A percentile compares a stretch with the other conserved stretches of the same genome.
Evolutionary conservation across 1,140 invertebrate species (phyloP).

Genomic region (Drosophila nikananu): DNA sequence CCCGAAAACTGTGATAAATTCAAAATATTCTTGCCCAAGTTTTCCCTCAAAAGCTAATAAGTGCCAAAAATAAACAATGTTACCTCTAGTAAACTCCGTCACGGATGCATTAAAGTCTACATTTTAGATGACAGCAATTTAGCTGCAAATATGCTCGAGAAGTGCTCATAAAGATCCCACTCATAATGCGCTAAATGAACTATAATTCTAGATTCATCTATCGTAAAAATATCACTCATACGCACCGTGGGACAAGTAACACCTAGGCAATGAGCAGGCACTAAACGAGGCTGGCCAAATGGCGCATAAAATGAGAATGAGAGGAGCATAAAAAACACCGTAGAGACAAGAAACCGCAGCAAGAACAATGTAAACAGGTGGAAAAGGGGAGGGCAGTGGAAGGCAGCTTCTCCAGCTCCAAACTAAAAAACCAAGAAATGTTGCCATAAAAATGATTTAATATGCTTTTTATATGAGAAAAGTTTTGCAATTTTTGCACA

Average conservation of each 20-base stretch:
- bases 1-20: neutral
- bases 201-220: constrained; percentile 45
- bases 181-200: constrained; percentile 51
- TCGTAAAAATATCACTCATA: constrained; percentile 61
- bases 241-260: constrained; percentile 36
- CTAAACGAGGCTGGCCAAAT: constrained; percentile 21
- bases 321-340: constrained; percentile 38
- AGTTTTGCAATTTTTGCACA: constrained; percentile 68
- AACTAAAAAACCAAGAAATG: constrained; percentile 57
- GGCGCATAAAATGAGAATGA: constrained; percentile 45
- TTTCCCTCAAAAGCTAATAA: neutral
- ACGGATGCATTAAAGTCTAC: constrained; percentile 11
- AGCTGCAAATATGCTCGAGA: constrained; percentile 24
- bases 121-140: constrained; percentile 18
- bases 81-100: neutral
- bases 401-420: neutral
- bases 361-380: constrained; percentile 53
- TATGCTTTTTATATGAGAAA: constrained; percentile 68
- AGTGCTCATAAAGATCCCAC: constrained; percentile 38
- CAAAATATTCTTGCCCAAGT: neutral
- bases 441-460: constrained; percentile 67
- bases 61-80: constrained; percentile 4
- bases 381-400: neutral
- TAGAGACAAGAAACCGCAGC: neutral
- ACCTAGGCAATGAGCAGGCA: constrained; percentile 22